phyloP scores from a whole-genome alignment of 2,797 vertebrate species.

The Halcyon leucocephala region DNA sequence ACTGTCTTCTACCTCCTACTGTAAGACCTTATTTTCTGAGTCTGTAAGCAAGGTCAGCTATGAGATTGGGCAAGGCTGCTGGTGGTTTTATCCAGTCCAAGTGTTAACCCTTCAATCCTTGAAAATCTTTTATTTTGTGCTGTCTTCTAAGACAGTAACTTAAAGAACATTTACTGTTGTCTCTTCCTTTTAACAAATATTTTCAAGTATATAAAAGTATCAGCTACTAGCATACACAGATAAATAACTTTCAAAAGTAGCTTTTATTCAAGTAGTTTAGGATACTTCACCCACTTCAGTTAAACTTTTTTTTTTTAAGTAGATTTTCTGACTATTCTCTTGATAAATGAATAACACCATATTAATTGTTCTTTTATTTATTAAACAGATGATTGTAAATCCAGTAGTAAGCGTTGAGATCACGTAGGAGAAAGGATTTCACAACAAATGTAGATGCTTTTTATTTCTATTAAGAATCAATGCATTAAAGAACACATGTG shows the following conservation, averaged over 20 bases:
- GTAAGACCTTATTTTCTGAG: neutral
- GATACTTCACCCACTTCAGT: neutral
- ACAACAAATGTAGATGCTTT: neutral
- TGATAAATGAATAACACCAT: neutral
- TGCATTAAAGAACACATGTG: neutral
- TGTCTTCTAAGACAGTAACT: neutral
- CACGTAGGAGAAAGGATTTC: neutral
- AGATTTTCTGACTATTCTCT: neutral
- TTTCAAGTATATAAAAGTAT: neutral
- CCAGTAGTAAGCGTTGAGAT: neutral
- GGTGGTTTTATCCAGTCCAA: neutral
- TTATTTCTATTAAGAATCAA: neutral
- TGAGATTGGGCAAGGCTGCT: neutral
- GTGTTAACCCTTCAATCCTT: neutral
- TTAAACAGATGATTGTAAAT: neutral
- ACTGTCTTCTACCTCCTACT: neutral
- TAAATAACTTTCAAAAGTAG: neutral
- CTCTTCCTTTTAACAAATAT: neutral
- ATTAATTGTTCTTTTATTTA: neutral
- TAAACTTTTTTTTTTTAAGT: neutral
- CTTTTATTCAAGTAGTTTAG: neutral
- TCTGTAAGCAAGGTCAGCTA: neutral
- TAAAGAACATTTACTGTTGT: neutral
- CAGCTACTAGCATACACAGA: neutral
- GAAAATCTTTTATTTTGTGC: neutral